Evolutionary conservation across 2,113 vertebrate species (phyloP), one percentile per base, ranked within the genome.

Genomic region (Macquaria ambigua): DNA sequence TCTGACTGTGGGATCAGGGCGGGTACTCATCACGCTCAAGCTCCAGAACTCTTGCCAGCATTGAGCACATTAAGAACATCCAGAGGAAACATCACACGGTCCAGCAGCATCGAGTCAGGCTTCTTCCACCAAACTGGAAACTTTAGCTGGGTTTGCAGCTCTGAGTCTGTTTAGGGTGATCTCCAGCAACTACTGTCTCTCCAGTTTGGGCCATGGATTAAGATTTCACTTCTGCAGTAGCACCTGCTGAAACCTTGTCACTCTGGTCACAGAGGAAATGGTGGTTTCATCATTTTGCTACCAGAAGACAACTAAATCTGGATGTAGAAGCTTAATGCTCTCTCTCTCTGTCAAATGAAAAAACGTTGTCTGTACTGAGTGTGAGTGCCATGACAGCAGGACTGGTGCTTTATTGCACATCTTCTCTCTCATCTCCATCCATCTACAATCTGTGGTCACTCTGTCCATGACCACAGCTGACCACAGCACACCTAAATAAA

Each of bases 401-500:
- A 61, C n/a, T 55, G 28, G 28, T 31, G 43, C 28, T 78, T 87
- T 59, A 31, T 63, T 37, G 43, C 21, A 8, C 15, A 34, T 10
- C 48, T 48, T 62, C 6, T 80, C 48, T 79, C 46, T 74, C 83
- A 62, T 84, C 86, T 53, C 39, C 1, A 58, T 78, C 64, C 18
- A 16, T 62, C 66, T 55, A 67, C 67, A 59, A 16, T 82, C 68
- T 48, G 61, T 4, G 20, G 39, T 73, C 43, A 39, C n/a, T 56
- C 25, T 70, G 43, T 59, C 77, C 31, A 52, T 43, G 64, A 86
- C 75, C 41, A 74, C 56, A 72, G 66, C 50, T 74, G 46, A 84
- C 86, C 89, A 80, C 82, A 74, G 58, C 73, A 77, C 83, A 93
- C 86, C 92, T 92, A 82, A 78, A 67, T 78, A 91, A 93, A 90